Evolutionary conservation across 2,797 vertebrate genomes (phyloP).

Genomic region (Bradypus variegatus): DNA sequence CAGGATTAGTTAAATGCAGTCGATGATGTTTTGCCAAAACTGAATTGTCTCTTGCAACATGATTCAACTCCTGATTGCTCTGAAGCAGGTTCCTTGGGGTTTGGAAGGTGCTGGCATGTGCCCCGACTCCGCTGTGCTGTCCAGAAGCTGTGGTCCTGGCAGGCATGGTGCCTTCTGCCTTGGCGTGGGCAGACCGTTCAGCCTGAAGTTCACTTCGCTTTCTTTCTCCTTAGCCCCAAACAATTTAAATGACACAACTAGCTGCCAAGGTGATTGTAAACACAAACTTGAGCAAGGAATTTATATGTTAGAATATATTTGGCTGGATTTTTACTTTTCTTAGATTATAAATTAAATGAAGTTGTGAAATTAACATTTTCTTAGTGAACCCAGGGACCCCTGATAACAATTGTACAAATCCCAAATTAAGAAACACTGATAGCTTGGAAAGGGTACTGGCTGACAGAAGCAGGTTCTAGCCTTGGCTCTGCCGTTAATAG

Average conservation of each 20-base stretch:
- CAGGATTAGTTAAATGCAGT: neutral
- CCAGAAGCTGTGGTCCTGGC: neutral
- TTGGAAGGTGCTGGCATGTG: neutral
- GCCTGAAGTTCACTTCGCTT: slow-evolving; percentile 33
- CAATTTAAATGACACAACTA: neutral
- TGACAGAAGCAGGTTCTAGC: neutral
- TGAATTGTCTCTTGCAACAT: neutral
- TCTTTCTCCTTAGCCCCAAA: slow-evolving; percentile 30
- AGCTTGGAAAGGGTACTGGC: neutral
- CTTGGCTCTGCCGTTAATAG: neutral
- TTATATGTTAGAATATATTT: neutral
- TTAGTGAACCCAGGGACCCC: neutral
- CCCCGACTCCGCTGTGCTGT: neutral
- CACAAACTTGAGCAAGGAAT: neutral
- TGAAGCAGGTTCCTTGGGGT: neutral
- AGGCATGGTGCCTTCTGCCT: neutral
- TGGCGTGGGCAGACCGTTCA: neutral
- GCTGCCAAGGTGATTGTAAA: neutral
- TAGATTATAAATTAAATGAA: slow-evolving; percentile 12
- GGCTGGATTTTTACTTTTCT: neutral
- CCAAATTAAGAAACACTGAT: neutral
- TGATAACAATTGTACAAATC: neutral
- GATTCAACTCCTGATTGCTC: neutral
- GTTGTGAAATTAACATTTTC: neutral
- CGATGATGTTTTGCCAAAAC: neutral